Percentiles rank a stretch among this genome's conserved stretches.
These are phyloP conservation scores for Parnassius orleans DNA, from an alignment of 2,888 invertebrate genomes.

Conservation along the genomic window DNA sequence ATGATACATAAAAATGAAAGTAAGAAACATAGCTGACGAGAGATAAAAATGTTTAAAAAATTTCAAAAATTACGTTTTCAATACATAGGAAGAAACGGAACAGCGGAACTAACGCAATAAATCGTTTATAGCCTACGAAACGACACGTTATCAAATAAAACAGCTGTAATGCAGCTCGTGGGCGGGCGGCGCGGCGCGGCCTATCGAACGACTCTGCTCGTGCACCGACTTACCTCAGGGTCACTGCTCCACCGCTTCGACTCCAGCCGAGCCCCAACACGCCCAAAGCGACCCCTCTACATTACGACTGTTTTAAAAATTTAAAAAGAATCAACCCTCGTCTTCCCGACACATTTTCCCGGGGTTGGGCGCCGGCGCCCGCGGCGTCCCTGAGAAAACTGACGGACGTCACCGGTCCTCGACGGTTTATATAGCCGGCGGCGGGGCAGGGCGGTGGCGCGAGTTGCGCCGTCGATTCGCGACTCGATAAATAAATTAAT, in stretches of 20 bases:
- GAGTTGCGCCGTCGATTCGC: slow-evolving; percentile 79
- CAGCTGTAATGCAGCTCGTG: slow-evolving; percentile 74
- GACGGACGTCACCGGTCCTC: slow-evolving; percentile 67
- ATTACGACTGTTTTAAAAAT: slow-evolving; percentile 56
- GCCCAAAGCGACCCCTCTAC: slow-evolving; percentile 51
- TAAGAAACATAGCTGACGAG: background rate
- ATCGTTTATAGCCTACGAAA: slow-evolving; percentile 30
- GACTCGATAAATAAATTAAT: slow-evolving; percentile 82
- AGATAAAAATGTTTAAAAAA: background rate
- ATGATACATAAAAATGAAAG: background rate
- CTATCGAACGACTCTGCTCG: slow-evolving; percentile 63
- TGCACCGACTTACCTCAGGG: slow-evolving; percentile 74
- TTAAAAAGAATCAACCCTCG: slow-evolving; percentile 60
- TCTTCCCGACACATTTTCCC: slow-evolving; percentile 60
- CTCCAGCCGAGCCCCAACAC: slow-evolving; percentile 51
- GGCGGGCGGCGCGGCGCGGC: slow-evolving; percentile 58
- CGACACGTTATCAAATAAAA: slow-evolving; percentile 63
- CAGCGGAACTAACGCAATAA: slow-evolving; percentile 21
- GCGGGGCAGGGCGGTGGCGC: slow-evolving; percentile 67
- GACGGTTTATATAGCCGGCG: slow-evolving; percentile 61
- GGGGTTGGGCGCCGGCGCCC: slow-evolving; percentile 61
- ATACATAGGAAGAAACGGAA: background rate
- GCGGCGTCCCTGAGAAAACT: slow-evolving; percentile 70
- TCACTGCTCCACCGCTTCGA: slow-evolving; percentile 48
- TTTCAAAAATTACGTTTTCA: too few relatives aligned